phyloP scores from a whole-genome alignment of 1,140 invertebrate genomes.

The Musca vetustissima region DNA sequence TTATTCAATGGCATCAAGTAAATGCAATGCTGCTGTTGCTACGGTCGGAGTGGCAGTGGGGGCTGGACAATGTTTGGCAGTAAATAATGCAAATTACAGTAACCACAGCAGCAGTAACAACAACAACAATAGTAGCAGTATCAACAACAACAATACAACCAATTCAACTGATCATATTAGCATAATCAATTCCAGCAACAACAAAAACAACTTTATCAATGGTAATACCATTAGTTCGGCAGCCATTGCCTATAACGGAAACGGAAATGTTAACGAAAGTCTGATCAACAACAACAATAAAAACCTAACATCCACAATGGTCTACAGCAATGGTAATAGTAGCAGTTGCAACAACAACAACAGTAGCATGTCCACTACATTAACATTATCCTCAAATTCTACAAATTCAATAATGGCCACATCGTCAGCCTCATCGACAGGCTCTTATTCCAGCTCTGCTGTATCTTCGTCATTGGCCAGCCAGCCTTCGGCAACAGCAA shows the following conservation, averaged over 20 bases:
- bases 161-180: not conserved
- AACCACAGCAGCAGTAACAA: conserved; percentile 30
- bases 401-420: conserved; percentile 20
- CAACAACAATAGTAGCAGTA: conserved; percentile 32
- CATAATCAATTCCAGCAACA: conserved; percentile 27
- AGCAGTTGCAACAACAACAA: too few species aligned
- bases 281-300: conserved; percentile 28
- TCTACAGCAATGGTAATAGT: conserved; percentile 24
- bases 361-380: not conserved
- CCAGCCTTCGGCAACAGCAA: too few species aligned
- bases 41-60: too few species aligned
- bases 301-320: too few species aligned
- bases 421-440: not conserved
- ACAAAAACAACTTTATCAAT: conserved; percentile 23
- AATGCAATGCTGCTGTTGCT: conserved; percentile 13
- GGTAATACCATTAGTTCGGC: conserved; percentile 29
- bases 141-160: conserved; percentile 19
- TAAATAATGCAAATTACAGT: conserved; percentile 8
- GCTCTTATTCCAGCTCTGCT: conserved; percentile 6
- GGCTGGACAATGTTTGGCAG: conserved; percentile 15
- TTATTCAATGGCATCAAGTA: conserved; percentile 28
- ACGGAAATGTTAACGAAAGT: conserved; percentile 40
- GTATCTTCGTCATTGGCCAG: not conserved
- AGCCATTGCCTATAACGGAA: conserved; percentile 43
- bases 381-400: conserved; percentile 9